Conservation (phyloP, 2,888 invertebrate species). For the Stenolophus ochropezus region DNA sequence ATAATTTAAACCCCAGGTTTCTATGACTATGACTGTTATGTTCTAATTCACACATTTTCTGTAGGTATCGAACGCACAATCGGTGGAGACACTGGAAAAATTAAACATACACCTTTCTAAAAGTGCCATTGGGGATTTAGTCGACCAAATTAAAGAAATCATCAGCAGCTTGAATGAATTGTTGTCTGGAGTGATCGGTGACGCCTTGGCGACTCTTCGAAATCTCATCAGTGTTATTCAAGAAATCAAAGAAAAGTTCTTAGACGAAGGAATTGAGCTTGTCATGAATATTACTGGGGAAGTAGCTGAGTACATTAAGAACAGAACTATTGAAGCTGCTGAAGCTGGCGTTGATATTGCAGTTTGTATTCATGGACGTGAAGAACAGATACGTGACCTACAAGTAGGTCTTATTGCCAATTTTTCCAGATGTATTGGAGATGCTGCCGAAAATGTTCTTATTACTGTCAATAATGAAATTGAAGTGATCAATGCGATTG, state of each 20-base stretch:
- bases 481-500: neutral
- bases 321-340: neutral
- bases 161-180: neutral
- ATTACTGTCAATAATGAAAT: conserved; percentile 4
- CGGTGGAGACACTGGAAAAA: neutral
- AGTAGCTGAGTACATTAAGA: neutral
- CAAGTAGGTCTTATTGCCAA: neutral
- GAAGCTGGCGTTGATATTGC: conserved; percentile 10
- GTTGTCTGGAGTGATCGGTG: neutral
- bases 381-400: neutral
- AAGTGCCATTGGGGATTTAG: neutral
- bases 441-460: neutral
- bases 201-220: neutral
- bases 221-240: neutral
- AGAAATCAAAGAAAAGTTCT: conserved; percentile 6
- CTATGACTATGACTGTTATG: too few relatives aligned
- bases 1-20: too few relatives aligned
- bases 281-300: neutral
- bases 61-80: neutral
- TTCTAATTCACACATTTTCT: neutral
- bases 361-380: neutral
- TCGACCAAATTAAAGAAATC: neutral
- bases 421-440: neutral
- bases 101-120: neutral
- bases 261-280: neutral